Conservation (phyloP, 1,140 invertebrate genomes). For the Drosophila watanabei region DNA sequence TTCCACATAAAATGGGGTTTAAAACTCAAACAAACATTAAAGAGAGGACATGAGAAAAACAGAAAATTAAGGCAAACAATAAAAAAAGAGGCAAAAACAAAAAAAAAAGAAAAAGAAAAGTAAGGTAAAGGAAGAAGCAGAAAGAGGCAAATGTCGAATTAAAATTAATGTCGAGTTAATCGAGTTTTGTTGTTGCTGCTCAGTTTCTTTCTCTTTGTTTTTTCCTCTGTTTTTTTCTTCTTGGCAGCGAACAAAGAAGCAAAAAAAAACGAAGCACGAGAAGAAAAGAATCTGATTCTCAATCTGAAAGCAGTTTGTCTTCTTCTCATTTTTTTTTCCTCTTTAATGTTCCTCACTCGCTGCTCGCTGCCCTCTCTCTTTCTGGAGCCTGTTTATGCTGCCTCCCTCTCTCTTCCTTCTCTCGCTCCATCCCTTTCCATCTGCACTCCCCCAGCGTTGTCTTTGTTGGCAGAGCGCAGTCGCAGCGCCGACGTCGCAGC, state of each 20-base stretch:
- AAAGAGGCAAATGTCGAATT: constrained; percentile 73
- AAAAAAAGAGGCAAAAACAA: constrained; percentile 21
- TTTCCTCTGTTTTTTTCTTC: constrained; percentile 9
- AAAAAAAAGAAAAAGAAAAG: constrained; percentile 19
- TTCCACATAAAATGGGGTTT: constrained; percentile 60
- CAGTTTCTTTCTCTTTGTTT: constrained; percentile 41
- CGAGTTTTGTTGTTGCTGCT: constrained; percentile 79
- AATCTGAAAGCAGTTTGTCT: constrained; percentile 83
- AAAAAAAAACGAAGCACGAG: constrained; percentile 26
- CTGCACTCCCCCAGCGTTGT: constrained; percentile 14
- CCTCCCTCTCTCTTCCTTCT: constrained; percentile 14
- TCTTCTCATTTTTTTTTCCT: constrained; percentile 63
- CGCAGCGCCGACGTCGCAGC: constrained; percentile 57
- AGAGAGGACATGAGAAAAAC: constrained; percentile 32
- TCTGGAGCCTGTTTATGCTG: constrained; percentile 62
- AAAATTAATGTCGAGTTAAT: constrained; percentile 85
- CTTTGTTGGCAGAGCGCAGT: constrained; percentile 54
- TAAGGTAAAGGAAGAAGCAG: constrained; percentile 34
- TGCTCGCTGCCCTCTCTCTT: constrained; percentile 40
- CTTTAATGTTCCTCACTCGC: constrained; percentile 27
- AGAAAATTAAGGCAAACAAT: constrained; percentile 45
- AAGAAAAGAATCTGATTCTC: constrained; percentile 71
- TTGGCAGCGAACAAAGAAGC: constrained; percentile 62
- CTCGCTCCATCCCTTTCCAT: constrained; percentile 15
- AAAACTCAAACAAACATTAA: constrained; percentile 43